Conservation (phyloP, 2,113 vertebrate genomes). For the Chlorodrepanis virens region DNA sequence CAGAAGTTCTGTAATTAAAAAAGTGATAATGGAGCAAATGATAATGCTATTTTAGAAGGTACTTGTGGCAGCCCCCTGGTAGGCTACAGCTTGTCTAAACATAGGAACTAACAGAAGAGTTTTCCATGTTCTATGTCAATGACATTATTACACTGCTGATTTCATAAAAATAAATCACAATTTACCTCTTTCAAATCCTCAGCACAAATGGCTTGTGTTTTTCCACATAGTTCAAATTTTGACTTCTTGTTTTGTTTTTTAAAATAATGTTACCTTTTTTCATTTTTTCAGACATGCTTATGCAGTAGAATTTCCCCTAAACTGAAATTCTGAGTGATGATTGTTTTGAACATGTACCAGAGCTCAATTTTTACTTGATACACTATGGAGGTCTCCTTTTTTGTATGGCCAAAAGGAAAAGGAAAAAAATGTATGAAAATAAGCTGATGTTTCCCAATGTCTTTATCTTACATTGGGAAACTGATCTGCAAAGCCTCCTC, state of each 20-base stretch:
- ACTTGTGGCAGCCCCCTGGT: not conserved
- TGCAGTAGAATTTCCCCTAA: not conserved
- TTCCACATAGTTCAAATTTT: not conserved
- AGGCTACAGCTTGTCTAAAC: not conserved
- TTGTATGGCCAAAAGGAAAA: not conserved
- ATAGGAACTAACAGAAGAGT: not conserved
- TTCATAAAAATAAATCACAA: not conserved
- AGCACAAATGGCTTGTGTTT: not conserved
- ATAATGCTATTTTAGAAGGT: not conserved
- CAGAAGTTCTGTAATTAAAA: not conserved
- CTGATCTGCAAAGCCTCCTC: not conserved
- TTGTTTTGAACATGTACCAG: not conserved
- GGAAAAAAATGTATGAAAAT: not conserved
- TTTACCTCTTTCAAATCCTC: not conserved
- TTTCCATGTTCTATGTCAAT: not conserved
- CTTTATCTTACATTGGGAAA: not conserved
- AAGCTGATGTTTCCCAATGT: not conserved
- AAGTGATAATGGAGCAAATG: not conserved
- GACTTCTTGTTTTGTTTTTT: not conserved
- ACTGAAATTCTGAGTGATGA: not conserved
- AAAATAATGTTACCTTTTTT: not conserved
- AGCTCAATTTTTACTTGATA: not conserved
- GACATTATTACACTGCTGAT: not conserved
- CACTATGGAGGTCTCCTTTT: fast-evolving
- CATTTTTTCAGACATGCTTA: not conserved